Evolutionary conservation across 1,140 invertebrate species (phyloP), one percentile per base, ranked within the genome.

Genomic region (Heliconius eleuchia): DNA sequence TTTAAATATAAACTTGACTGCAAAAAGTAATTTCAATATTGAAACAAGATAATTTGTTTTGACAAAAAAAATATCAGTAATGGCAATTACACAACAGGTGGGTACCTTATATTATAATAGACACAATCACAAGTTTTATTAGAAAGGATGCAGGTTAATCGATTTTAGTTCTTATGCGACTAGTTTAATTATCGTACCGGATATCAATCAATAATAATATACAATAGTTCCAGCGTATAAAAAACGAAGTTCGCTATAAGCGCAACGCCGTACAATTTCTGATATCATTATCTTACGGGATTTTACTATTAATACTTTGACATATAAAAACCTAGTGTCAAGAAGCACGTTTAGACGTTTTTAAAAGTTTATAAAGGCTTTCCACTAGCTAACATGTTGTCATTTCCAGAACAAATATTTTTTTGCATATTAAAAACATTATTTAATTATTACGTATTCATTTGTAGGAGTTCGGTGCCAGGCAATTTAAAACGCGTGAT

Each of bases 121-220:
- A 57, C 19, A 57, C 55, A 57, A 19, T 66, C 60, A 66, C 23
- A 30, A 27, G 3, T 27, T 66, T 66, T 66, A 66, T 66, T 66
- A 16, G 23, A 66, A 30, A 66, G 23, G 60, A 66, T 30, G 27
- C 27, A 66, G 13, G 60, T 30, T 60, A 66, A 30, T 66, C 23
- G 60, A 66, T 66, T 66, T 30, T 66, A 66, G 11, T 66, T n/a
- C 27, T 66, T 30, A 66, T 66, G 3, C 9, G 23, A 66, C 23
- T 66, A 60, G 19, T 60, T 60, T 60, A 30, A 66, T 66, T 66
- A 30, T 30, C 27, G n/a, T 30, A 30, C 27, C 60, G 60, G 60
- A 66, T 66, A 66, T 66, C 23, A 66, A 66, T 27, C 60, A 66
- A 66, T 66, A 30, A 16, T 66, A 66, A 66, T 30, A 66, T 60